phyloP scores from a whole-genome alignment of 2,888 invertebrate species.

The Scaptomyza reducta region DNA sequence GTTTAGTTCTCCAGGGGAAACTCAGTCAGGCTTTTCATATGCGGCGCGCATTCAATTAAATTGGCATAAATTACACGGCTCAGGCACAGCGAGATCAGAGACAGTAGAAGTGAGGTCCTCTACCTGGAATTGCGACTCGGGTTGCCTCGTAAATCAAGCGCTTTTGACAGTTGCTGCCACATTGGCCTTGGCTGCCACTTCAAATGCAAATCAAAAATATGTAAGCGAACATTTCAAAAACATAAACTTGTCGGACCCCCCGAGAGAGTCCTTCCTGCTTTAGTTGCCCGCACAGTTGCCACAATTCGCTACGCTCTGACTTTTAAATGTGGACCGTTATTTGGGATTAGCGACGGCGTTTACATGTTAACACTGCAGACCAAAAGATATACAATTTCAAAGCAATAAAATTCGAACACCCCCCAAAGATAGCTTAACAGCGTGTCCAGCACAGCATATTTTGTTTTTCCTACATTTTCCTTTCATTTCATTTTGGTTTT shows the following conservation, averaged over 20 bases:
- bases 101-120: constrained; percentile 18
- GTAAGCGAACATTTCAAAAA: constrained; percentile 48
- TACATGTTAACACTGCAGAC: constrained; percentile 48
- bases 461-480: constrained; percentile 7
- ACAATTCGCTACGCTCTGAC: constrained; percentile 35
- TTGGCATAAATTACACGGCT: constrained; percentile 77
- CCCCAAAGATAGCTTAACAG: constrained; percentile 13
- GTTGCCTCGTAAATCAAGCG: constrained; percentile 61
- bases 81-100: constrained; percentile 10
- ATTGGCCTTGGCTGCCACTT: constrained; percentile 44
- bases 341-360: constrained; percentile 53
- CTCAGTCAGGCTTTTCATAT: constrained; percentile 38
- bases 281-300: constrained; percentile 6
- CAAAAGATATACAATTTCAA: constrained; percentile 66
- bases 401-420: constrained; percentile 62
- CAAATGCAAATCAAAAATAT: constrained; percentile 70
- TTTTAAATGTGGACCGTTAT: constrained; percentile 35
- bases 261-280: not conserved
- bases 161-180: constrained; percentile 58
- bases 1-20: constrained; percentile 17
- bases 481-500: constrained; percentile 16
- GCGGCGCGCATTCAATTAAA: constrained; percentile 69
- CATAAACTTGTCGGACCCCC: constrained; percentile 51
- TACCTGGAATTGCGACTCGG: constrained; percentile 11
- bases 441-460: constrained; percentile 48